Percentiles rank a stretch among this genome's conserved stretches.
Evolutionary conservation across 2,113 vertebrate species (phyloP).

Genomic region (Rattus norvegicus): GRCr8 NC_086032.1:78205501-78206000

Average conservation of each 20-base stretch:
- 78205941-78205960: background rate
- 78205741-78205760: background rate
- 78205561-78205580: background rate
- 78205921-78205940: background rate
- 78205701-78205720: background rate
- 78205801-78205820: background rate
- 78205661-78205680: background rate
- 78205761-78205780: background rate
- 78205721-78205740: background rate
- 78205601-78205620: background rate
- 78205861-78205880: background rate
- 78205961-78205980: background rate
- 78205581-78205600: background rate
- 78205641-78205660: background rate
- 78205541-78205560: background rate
- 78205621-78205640: background rate
- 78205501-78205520: background rate
- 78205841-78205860: too few species aligned
- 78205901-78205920: background rate
- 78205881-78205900: background rate
- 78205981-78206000: fast-evolving
- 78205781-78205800: background rate
- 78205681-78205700: background rate
- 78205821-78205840: background rate
- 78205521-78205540: background rate